Conservation (phyloP, 1,140 invertebrate genomes). For the Drosophila sechellia region DNA sequence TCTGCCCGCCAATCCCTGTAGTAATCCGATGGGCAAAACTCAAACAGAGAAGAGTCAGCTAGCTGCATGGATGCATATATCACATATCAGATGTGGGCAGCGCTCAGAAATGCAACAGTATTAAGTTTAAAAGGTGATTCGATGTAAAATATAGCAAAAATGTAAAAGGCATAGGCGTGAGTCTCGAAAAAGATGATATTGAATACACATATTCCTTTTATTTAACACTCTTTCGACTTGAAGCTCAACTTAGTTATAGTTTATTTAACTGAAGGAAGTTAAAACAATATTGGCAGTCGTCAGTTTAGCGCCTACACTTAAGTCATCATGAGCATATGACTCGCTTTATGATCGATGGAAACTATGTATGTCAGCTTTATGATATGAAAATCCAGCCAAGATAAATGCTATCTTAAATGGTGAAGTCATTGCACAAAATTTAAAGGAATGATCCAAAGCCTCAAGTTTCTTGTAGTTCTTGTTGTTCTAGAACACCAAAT, state of each 20-base stretch:
- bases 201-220: neutral
- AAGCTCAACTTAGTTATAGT: no score
- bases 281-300: neutral
- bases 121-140: neutral
- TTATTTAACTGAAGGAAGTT: neutral
- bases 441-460: neutral
- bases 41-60: constrained; percentile 15
- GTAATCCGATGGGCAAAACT: constrained; percentile 10
- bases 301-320: constrained; percentile 3
- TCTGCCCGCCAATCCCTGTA: constrained; percentile 15
- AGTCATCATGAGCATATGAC: constrained; percentile 22
- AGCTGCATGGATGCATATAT: constrained; percentile 3
- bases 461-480: no score
- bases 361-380: constrained; percentile 2
- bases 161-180: no score
- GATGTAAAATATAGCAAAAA: no score
- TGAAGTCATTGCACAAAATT: constrained; percentile 16
- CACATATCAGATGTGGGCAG: constrained; percentile 21
- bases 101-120: constrained; percentile 6
- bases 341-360: constrained; percentile 33
- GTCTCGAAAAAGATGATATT: neutral
- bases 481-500: no score
- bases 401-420: constrained; percentile 13
- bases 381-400: constrained; percentile 16
- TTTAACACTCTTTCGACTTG: neutral